These are phyloP conservation scores for Andrena marginata DNA, from an alignment of 2,888 invertebrate genomes.

Conservation along the genomic window DNA sequence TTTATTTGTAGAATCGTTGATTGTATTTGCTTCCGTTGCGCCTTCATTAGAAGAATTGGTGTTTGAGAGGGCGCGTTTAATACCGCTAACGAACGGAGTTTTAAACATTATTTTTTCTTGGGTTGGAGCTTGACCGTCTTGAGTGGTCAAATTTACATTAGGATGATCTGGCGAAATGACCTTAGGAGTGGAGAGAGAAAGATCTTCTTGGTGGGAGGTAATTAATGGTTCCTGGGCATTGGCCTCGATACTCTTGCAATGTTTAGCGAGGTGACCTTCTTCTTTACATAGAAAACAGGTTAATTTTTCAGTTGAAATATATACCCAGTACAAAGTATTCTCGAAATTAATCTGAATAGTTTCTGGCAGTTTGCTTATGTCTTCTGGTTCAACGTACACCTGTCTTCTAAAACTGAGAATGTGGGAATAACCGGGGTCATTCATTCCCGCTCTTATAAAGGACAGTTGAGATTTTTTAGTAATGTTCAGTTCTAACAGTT, in stretches of 20 bases:
- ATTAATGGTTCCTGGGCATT: background rate
- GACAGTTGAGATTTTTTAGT: background rate
- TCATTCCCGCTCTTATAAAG: conserved; percentile 13
- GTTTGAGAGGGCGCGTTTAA: background rate
- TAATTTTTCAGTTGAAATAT: conserved; percentile 1
- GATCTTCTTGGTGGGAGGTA: background rate
- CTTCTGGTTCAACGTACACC: conserved; percentile 6
- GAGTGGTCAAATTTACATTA: background rate
- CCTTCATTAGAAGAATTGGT: background rate
- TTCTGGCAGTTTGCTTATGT: background rate
- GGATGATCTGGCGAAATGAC: background rate
- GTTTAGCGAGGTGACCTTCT: background rate
- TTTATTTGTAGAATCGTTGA: background rate
- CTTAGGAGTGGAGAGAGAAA: background rate
- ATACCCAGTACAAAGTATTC: background rate
- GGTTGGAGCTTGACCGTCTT: background rate
- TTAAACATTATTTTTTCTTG: background rate
- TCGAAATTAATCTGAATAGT: background rate
- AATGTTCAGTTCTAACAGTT: background rate
- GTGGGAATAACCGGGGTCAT: background rate
- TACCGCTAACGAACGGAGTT: background rate
- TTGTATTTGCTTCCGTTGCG: background rate
- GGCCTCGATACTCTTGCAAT: background rate
- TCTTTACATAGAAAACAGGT: background rate
- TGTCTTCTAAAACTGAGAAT: background rate